A percentile compares a stretch with the other conserved stretches of the same genome.
Evolutionary conservation across 2,797 vertebrate genomes (phyloP).

Genomic region (Scomberomorus guttatus): DNA sequence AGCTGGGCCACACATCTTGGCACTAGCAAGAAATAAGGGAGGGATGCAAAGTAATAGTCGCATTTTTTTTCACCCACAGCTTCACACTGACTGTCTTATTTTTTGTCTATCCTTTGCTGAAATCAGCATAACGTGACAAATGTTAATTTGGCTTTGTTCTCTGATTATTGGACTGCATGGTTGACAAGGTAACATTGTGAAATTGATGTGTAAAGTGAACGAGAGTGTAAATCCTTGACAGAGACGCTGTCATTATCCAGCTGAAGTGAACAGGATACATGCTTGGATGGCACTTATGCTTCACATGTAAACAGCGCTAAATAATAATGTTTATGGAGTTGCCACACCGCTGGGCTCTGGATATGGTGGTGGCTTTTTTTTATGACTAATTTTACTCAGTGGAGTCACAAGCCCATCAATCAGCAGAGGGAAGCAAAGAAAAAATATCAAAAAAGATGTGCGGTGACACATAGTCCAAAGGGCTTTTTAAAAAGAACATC

Average conservation of each 20-base stretch:
- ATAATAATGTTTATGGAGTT: not conserved
- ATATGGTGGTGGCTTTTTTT: constrained; percentile 30
- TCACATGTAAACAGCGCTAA: not conserved
- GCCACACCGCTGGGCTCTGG: not conserved
- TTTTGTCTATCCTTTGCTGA: not conserved
- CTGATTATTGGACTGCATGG: not conserved
- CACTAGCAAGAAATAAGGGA: too few relatives aligned
- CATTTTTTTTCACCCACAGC: too few relatives aligned
- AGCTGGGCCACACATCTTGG: too few relatives aligned
- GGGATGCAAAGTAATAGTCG: too few relatives aligned
- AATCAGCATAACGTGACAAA: not conserved
- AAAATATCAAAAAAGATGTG: constrained; percentile 35
- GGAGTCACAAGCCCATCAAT: constrained; percentile 27
- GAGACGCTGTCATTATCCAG: not conserved
- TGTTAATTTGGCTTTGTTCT: not conserved
- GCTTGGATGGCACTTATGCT: not conserved
- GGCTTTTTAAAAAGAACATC: constrained; percentile 10
- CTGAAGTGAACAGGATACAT: constrained; percentile 21
- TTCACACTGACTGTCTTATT: not conserved
- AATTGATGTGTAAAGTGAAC: not conserved
- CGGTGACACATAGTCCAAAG: constrained; percentile 45
- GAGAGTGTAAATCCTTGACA: not conserved
- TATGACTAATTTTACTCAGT: constrained; percentile 36
- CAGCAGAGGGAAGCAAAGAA: constrained; percentile 12
- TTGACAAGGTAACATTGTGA: not conserved